phyloP scores from a whole-genome alignment of 2,888 invertebrate species.

The Myopa testacea region DNA sequence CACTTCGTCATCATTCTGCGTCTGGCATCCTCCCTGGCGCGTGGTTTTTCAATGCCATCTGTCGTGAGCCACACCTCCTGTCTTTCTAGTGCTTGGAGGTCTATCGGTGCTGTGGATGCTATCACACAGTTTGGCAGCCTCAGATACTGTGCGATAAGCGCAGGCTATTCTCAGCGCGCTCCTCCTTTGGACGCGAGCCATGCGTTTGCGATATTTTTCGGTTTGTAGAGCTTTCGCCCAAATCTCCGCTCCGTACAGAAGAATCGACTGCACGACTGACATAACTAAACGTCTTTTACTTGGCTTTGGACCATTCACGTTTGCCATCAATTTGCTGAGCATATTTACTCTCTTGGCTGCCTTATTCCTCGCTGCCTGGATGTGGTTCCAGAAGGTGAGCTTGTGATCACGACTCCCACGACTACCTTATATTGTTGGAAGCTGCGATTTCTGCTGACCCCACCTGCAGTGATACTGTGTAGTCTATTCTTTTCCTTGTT shows the following conservation, averaged over 20 bases:
- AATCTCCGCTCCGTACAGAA: constrained; percentile 3
- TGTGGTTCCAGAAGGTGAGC: constrained; percentile 1
- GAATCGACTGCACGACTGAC: background rate
- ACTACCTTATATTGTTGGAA: background rate
- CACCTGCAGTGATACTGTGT: background rate
- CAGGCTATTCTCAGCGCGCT: constrained; percentile 11
- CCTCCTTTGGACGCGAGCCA: constrained; percentile 1
- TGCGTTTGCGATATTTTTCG: background rate
- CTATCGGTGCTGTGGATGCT: background rate
- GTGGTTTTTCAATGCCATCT: background rate
- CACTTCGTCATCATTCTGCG: background rate
- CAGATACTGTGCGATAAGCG: constrained; percentile 24
- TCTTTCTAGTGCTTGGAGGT: background rate
- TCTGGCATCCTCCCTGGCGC: background rate
- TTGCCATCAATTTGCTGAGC: constrained; percentile 1
- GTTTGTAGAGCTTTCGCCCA: constrained; percentile 6
- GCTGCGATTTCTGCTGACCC: background rate
- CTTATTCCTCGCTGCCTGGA: background rate
- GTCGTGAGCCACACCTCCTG: background rate
- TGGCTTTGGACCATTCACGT: background rate
- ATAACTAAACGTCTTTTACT: background rate
- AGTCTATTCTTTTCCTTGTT: background rate
- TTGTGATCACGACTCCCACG: background rate
- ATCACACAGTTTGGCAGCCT: constrained; percentile 9
- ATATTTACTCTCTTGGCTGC: background rate